Base-by-base conservation (phyloP, 2,888 invertebrate genomes). In the Nomada flava region DNA sequence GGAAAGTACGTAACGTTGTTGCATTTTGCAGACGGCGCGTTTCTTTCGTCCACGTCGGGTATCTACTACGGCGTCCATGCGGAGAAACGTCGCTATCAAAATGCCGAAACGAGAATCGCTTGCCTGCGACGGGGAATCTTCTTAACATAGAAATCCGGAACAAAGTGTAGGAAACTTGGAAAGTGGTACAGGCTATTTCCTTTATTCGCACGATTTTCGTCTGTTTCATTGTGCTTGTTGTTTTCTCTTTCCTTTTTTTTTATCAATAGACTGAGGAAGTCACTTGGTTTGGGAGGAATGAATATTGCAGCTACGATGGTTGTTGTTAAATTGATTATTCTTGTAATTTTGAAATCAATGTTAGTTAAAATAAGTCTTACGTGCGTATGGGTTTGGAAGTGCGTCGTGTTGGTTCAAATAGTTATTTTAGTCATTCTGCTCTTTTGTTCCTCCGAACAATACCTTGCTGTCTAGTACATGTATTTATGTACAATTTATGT, bases 21-120 rank as follows among this genome's bases (percentile, higher is more conserved):
- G 80, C 64, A 82, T 82, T 80, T 80, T 82, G 80, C 82, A 70
- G 72, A 69, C 80, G 47, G 36, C 55, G 67, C 76, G 53, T 53
- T 72, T 76, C 63, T 72, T 68, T 47, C 20, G 68, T 44, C 18
- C 20, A 3, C 5, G n/a, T 10, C 9, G 57, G 9, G 64, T 15
- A 60, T 1, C 36, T 36, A 7, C 36, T 5, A 59, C 53, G 29
- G 2, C 64, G 69, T 44, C 79, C 50, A 36, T 53, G 36, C 26
- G 47, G 26, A 47, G 42, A 50, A 53, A 50, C 63, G 55, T 47
- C 13, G 47, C 15, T 47, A 47, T 47, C 47, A 47, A 47, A 47
- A 47, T 15, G 47, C 47, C 47, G 47, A 15, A 47, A 47, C 47
- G 47, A 26, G 55, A 50, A 75, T 50, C 75, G 63, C 53, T 78